Evolutionary conservation across 1,140 invertebrate species (phyloP), one percentile per base, ranked within the genome.

Genomic region (Carcinoscorpius rotundicauda): DNA sequence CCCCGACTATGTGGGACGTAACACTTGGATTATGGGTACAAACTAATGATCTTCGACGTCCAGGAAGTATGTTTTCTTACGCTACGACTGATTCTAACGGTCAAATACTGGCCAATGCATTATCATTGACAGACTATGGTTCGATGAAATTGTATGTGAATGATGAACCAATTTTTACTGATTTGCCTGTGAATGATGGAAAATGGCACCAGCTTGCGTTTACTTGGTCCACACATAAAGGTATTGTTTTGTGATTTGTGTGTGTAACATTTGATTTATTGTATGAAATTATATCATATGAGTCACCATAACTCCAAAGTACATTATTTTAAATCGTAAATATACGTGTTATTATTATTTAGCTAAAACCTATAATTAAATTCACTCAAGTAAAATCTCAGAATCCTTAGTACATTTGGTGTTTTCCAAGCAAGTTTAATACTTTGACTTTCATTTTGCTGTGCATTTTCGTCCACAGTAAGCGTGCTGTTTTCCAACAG

Each of bases 131-230:
- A 3, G 66, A 64, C 29, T 67, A 62, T n/a, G 29, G 48, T 3
- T 62, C 52, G 10, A 8, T 67, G 0, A 49, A 61, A 8, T 50
- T 67, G 11, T 67, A 61, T 51, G 60, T 67, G 4, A 67, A 67
- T 57, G 63, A 67, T 49, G 52, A 67, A 4, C 66, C 66, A 0
- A 4, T 67, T 5, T 49, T 64, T 8, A 67, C 66, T 8, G 60
- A 67, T 6, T 49, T 93, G 4, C 90, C 89, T 0, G 86, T 96
- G 29, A 94, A 93, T 71, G 92, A 96, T 73, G 92, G 91, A 6
- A 88, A 93, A 74, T 97, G 93, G 93, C 93, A 97, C 80, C 92
- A 96, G 74, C 83, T 97, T 29, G 91, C 92, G n/a, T 81, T 97
- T 48, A 87, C 93, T 5, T 97, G 92, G 92, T 66, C 62, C 6